Evolutionary conservation across 2,888 invertebrate genomes (phyloP), one percentile per base, ranked within the genome.

Genomic region (Neocrepidodera transversa): DNA sequence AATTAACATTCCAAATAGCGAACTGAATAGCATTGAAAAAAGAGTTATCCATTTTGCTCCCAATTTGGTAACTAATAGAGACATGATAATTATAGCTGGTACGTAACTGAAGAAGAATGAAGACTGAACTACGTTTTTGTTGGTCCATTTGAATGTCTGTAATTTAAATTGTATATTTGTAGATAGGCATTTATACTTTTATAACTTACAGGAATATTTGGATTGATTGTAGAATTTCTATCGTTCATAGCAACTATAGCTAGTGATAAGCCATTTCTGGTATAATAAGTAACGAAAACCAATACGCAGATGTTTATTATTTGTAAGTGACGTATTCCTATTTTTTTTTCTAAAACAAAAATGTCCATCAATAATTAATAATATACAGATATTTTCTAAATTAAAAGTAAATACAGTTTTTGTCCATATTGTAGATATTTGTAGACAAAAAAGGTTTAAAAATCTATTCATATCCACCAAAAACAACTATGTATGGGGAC

Each of bases 71-170:
- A 92, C 90, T 47, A 95, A 75, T 66, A 88, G 82, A 0, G 90
- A 88, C 0, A 86, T 86, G 0, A 89, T 88, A 0, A 91, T 78
- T 77, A 92, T 92, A 11, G 89, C 86, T 1, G 88, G 65, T 1
- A 90, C 83, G 74, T 92, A 92, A 1, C 92, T 92, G 89, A 90
- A 89, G 78, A 91, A 91, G 77, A 91, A 92, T 0, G 91, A 88
- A 7, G 90, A 90, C 5, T 90, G 79, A 26, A 91, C 82, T 55
- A 86, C 71, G 7, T 83, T 82, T 7, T 78, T 71, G n/a, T n/a
- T n/a, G 7, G 78, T 72, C 88, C 88, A 89, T 1, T 83, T 62
- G 50, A 66, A 70, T 1, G 68, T 68, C 70, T 70, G 32, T n/a
- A n/a, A n/a, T n/a, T n/a, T 23, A 23, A 5, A 23, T 23, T 23